Evolutionary conservation across 2,888 invertebrate species (phyloP), one percentile per base, ranked within the genome.

Genomic region (Drosophila atripex): DNA sequence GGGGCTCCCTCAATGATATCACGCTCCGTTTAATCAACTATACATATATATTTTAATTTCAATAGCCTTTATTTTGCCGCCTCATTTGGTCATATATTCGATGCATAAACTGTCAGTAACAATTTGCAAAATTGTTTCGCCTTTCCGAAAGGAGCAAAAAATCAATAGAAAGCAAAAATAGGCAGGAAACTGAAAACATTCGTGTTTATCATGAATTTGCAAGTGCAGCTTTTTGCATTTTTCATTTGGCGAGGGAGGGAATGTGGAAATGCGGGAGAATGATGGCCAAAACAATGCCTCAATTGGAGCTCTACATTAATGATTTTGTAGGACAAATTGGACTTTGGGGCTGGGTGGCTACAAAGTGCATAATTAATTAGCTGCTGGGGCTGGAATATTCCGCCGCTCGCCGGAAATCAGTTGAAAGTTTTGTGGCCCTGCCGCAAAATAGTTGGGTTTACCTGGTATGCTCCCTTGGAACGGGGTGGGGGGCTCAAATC

Each of bases 341-440:
- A 41, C 32, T 49, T 49, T 30, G 5, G 53, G 18, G 28, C 21
- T 16, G 53, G 39, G 12, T 16, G 47, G 14, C 35, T 43, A 41
- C 82, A 85, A 79, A 82, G 83, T 70, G 84, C 85, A 84, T 84
- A 86, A 84, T 86, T 84, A 87, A 86, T 87, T 83, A 72, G 78
- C 60, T 56, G 35, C 55, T 35, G 54, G n/a, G 47, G 39, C 11
- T 6, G n/a, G 28, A 5, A 12, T 64, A 28, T 6, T 46, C 3
- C 32, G 25, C 30, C 9, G 8, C 18, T 45, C 9, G 25, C 45
- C 38, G 47, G 54, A 53, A 65, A 54, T 65, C 54, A 64, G 64
- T 64, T 38, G 54, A 64, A 35, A 54, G 64, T 64, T 60, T 49
- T 66, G 66, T 64, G 74, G 71, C 35, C 6, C 3, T 32, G 41